Conservation (phyloP, 2,113 vertebrate genomes). For the Clarias batrachus region DNA sequence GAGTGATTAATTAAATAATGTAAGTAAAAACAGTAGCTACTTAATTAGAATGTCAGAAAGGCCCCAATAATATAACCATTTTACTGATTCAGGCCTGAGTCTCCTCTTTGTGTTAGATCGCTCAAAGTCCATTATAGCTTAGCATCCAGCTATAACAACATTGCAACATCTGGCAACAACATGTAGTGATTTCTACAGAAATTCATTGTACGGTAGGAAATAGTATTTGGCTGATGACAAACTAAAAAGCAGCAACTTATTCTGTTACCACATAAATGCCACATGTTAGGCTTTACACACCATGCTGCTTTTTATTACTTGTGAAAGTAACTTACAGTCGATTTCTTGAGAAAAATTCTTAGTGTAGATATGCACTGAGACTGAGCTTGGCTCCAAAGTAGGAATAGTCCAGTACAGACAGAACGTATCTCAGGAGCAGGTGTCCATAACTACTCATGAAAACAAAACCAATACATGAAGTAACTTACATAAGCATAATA, state of each 20-base stretch:
- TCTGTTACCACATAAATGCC: not conserved
- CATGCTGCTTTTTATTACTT: not conserved
- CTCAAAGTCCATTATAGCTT: not conserved
- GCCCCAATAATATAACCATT: too few species aligned
- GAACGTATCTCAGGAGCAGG: slow-evolving; percentile 51
- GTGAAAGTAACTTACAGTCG: not conserved
- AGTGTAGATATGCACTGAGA: not conserved
- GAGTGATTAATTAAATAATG: too few species aligned
- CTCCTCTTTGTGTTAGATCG: not conserved
- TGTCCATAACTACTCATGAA: slow-evolving; percentile 29
- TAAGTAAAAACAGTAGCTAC: too few species aligned
- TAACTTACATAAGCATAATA: too few species aligned
- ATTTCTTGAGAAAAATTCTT: not conserved
- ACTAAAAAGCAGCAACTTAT: not conserved
- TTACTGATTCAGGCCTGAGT: not conserved
- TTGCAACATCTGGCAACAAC: not conserved
- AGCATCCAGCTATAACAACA: not conserved
- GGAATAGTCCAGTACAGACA: slow-evolving; percentile 56
- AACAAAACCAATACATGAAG: too few species aligned
- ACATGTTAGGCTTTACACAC: not conserved
- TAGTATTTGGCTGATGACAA: not conserved
- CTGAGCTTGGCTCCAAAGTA: slow-evolving; percentile 24
- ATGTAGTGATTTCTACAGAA: not conserved
- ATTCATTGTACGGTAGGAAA: not conserved
- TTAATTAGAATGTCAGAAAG: too few species aligned